Percentiles rank a stretch among this genome's conserved stretches.
phyloP scores from a whole-genome alignment of 1,140 invertebrate genomes.

The Apocrypta bakeri region DNA sequence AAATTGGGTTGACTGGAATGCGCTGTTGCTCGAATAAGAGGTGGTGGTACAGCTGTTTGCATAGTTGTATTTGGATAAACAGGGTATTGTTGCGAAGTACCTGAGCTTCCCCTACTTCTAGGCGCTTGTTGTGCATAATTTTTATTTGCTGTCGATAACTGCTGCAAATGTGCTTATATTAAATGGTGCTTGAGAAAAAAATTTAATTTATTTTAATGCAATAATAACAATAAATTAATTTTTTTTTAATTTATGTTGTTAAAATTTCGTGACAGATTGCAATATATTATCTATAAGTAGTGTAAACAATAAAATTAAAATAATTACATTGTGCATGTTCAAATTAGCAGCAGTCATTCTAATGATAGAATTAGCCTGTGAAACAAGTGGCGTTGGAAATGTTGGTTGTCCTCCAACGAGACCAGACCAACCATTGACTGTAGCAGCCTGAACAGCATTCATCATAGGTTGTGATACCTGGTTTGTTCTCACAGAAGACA shows the following conservation, averaged over 20 bases:
- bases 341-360: conserved; percentile 64
- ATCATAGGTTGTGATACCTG: conserved; percentile 66
- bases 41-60: conserved; percentile 73
- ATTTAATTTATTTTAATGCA: not conserved
- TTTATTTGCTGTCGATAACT: conserved; percentile 62
- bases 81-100: conserved; percentile 69
- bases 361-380: conserved; percentile 68
- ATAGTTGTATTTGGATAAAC: conserved; percentile 72
- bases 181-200: not conserved
- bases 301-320: not conserved
- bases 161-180: conserved; percentile 57
- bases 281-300: no score
- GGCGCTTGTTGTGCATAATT: conserved; percentile 62
- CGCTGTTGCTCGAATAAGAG: conserved; percentile 74
- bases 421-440: conserved; percentile 73
- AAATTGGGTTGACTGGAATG: conserved; percentile 71
- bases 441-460: conserved; percentile 66
- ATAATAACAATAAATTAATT: no score
- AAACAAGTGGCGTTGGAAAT: conserved; percentile 67
- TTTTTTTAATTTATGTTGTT: conserved; percentile 12
- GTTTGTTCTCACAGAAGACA: conserved; percentile 60
- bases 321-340: conserved; percentile 68
- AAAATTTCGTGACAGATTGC: no score
- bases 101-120: conserved; percentile 66
- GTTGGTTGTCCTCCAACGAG: conserved; percentile 73